Percentiles rank a stretch among this genome's conserved stretches.
These are phyloP conservation scores for Leptinotarsa juncta DNA, from an alignment of 2,888 invertebrate species.

Conservation along the genomic window DNA sequence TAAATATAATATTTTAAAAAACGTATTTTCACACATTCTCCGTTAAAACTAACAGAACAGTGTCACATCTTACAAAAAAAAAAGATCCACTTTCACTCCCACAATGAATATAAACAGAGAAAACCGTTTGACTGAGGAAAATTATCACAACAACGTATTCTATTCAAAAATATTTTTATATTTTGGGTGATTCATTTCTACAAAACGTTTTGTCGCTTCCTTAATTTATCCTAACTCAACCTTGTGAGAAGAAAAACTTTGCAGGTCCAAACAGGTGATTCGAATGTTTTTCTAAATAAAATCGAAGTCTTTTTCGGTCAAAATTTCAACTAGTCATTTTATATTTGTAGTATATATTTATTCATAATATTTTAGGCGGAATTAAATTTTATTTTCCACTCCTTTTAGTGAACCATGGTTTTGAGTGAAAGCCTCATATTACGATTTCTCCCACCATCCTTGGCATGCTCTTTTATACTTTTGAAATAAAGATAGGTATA, in stretches of 20 bases:
- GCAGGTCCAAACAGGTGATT: too few species aligned
- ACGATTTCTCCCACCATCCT: too few species aligned
- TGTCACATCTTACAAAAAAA: constrained; percentile 25
- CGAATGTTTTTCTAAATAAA: too few species aligned
- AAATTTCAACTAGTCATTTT: too few species aligned
- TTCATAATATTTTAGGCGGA: too few species aligned
- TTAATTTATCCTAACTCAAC: constrained; percentile 21
- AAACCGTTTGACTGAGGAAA: constrained; percentile 24
- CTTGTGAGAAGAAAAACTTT: background rate
- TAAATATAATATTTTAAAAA: constrained; percentile 37
- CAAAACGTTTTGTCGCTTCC: constrained; percentile 25
- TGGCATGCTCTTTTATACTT: too few species aligned
- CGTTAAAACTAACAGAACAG: constrained; percentile 25
- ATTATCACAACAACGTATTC: constrained; percentile 31
- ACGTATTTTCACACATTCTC: constrained; percentile 31
- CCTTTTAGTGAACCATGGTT: too few species aligned
- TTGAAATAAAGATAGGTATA: too few species aligned
- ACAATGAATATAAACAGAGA: constrained; percentile 10
- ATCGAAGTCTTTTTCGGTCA: too few species aligned
- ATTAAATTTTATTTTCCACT: too few species aligned
- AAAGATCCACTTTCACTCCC: constrained; percentile 25
- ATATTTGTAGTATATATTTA: too few species aligned
- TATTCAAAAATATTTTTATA: constrained; percentile 19
- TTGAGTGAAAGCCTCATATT: too few species aligned
- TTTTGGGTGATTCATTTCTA: constrained; percentile 16